phyloP scores from a whole-genome alignment of 2,113 vertebrate genomes.

The Petromus typicus region DNA sequence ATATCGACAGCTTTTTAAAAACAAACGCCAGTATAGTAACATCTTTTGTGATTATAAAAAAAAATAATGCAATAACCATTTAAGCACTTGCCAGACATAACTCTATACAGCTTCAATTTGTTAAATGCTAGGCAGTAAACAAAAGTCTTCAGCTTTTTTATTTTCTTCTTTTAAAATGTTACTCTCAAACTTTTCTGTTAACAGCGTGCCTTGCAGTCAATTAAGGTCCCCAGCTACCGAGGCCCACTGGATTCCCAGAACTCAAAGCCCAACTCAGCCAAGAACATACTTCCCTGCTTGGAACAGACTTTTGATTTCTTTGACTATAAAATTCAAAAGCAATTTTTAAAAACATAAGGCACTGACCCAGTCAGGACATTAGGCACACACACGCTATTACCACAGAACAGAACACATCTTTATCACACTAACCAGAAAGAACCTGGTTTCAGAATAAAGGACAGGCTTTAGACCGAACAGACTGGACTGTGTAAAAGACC shows the following conservation, averaged over 20 bases:
- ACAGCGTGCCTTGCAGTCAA: not conserved
- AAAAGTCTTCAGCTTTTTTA: conserved; percentile 1
- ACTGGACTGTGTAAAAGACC: not conserved
- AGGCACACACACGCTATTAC: not conserved
- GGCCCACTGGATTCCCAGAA: not conserved
- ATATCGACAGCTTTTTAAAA: conserved; percentile 90
- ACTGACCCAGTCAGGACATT: not conserved
- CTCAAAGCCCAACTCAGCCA: not conserved
- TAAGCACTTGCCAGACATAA: conserved; percentile 24
- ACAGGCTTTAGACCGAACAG: not conserved
- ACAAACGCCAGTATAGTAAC: conserved; percentile 77
- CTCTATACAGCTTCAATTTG: conserved; percentile 29
- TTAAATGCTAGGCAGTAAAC: not conserved
- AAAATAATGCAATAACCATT: conserved; percentile 42
- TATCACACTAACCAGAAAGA: not conserved
- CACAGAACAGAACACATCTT: not conserved
- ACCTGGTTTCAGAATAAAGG: not conserved
- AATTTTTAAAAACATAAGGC: not conserved
- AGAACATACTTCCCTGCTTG: not conserved
- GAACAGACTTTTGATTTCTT: not conserved
- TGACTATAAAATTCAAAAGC: not conserved
- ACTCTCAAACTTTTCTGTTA: not conserved
- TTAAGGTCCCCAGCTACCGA: not conserved
- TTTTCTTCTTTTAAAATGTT: not conserved
- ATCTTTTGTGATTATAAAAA: conserved; percentile 76